phyloP scores from a whole-genome alignment of 2,888 invertebrate species.

The Tinea pellionella region DNA sequence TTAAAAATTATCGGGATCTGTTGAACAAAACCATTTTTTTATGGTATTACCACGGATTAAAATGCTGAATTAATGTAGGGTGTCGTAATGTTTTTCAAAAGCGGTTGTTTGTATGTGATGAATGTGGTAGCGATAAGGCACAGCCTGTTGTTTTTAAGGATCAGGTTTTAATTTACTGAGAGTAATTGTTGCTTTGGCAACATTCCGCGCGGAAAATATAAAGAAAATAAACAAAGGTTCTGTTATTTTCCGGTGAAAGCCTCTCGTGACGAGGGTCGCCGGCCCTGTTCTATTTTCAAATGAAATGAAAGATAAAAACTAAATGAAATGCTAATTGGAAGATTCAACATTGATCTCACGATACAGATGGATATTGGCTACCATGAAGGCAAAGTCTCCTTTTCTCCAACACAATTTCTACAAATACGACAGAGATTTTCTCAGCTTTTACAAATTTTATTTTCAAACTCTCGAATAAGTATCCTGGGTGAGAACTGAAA shows the following conservation, averaged over 20 bases:
- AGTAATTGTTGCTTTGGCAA: conserved; percentile 45
- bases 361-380: conserved; percentile 8
- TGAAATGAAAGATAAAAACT: conserved; percentile 56
- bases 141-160: conserved; percentile 38
- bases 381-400: background rate
- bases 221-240: conserved; percentile 51
- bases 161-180: conserved; percentile 43
- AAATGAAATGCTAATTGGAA: conserved; percentile 59
- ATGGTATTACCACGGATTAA: conserved; percentile 1
- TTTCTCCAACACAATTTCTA: background rate
- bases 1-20: background rate
- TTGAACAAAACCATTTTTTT: background rate
- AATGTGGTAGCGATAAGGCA: conserved; percentile 32
- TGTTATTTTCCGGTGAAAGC: conserved; percentile 48
- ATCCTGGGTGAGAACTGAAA: background rate
- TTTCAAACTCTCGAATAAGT: background rate
- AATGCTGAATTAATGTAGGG: conserved; percentile 7
- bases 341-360: conserved; percentile 28
- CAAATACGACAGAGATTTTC: background rate
- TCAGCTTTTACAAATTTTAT: background rate
- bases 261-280: conserved; percentile 50
- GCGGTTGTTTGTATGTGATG: conserved; percentile 2
- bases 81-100: background rate
- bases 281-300: conserved; percentile 46
- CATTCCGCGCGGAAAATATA: conserved; percentile 39